Evolutionary conservation across 2,797 vertebrate genomes (phyloP), one percentile per base, ranked within the genome.

Genomic region (Telmatherina bonti): DNA sequence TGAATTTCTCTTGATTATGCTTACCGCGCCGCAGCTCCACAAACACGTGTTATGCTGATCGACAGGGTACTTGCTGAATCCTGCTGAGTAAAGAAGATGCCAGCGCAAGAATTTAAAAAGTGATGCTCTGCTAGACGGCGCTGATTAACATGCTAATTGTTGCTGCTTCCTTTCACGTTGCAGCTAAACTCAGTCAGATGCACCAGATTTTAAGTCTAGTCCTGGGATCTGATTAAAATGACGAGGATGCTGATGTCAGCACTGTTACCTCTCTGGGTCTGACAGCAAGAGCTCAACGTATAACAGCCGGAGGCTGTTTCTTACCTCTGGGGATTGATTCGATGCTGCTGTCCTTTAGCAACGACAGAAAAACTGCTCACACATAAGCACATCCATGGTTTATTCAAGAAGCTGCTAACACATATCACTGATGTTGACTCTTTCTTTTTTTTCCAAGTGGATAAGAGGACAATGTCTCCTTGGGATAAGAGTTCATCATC

Each of bases 381-480:
- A 70, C 69, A 75, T 78, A 67, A 47, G 77, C 63, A 61, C 72
- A 45, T 36, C 60, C 76, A 79, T 82, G 70, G 62, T 86, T 84
- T 82, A 88, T 86, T 89, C 82, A 87, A 61, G 26, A 62, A 78
- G 58, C 62, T 41, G 45, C 72, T 27, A 51, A 27, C 79, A 55
- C 51, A 71, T 54, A 31, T 51, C 65, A 63, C 65, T 69, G 59
- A n/a, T 3, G 53, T 57, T 31, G 30, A 67, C 20, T 70, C 67
- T 55, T 65, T 22, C 2, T 54, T 61, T 69, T 27, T 68, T 69
- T 55, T 60, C 20, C 54, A 0, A 43, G 38, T 55, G 75, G 81
- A 85, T 90, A 74, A 90, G 83, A 90, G 72, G 72, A 72, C 59
- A 74, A 81, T 62, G 72, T 87, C 79, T 88, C 80, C 27, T 62